Evolutionary conservation across 2,797 vertebrate genomes (phyloP).

Genomic region (Catharus ustulatus): DNA sequence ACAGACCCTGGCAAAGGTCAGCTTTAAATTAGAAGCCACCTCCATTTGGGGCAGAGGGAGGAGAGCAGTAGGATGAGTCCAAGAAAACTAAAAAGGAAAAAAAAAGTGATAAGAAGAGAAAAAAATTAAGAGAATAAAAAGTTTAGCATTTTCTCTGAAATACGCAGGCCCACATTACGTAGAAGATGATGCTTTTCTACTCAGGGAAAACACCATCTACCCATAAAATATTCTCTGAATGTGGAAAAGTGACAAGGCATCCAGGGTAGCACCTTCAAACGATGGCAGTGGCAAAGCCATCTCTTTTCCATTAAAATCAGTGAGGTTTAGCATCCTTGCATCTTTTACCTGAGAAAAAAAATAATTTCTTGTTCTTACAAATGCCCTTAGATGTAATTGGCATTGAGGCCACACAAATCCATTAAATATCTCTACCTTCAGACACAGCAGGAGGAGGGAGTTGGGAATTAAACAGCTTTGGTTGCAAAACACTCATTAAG

Average conservation of each 20-base stretch:
- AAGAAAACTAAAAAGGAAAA: conserved; percentile 3
- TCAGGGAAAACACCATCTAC: not conserved
- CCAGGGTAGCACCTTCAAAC: not conserved
- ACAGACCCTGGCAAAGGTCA: conserved; percentile 49
- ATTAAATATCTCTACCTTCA: not conserved
- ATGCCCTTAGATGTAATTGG: not conserved
- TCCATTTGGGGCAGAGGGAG: not conserved
- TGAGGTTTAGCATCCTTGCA: not conserved
- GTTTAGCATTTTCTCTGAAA: conserved; percentile 5
- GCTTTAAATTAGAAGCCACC: conserved; percentile 56
- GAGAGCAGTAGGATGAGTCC: not conserved
- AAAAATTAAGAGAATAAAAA: not conserved
- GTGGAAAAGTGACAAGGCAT: not conserved
- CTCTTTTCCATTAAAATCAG: not conserved
- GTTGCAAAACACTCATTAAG: not conserved
- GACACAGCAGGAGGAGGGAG: not conserved
- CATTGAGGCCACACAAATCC: not conserved
- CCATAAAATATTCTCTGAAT: not conserved
- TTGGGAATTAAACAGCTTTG: not conserved
- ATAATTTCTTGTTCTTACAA: not conserved
- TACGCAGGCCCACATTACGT: not conserved
- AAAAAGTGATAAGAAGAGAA: not conserved
- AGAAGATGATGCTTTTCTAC: not conserved
- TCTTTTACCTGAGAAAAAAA: not conserved
- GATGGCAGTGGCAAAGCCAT: not conserved